Percentiles rank a stretch among this genome's conserved stretches.
Evolutionary conservation across 2,797 vertebrate genomes (phyloP).

Genomic region (Phylloscopus collybita): DNA sequence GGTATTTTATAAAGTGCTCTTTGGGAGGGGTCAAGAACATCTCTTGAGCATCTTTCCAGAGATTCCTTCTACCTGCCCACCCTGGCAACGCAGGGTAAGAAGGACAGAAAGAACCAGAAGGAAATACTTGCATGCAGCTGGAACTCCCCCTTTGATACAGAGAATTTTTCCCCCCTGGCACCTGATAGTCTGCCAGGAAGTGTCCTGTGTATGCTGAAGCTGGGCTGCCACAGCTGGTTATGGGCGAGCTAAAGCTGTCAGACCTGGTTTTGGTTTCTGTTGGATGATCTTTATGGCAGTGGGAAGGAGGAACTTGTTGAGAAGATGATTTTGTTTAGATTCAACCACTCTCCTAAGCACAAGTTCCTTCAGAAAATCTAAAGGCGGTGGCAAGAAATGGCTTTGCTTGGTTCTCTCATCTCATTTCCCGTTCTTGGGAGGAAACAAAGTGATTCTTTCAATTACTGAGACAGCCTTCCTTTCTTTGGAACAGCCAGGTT

Average conservation of each 20-base stretch:
- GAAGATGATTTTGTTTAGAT: slow-evolving; percentile 13
- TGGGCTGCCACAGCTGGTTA: neutral
- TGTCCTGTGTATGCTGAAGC: neutral
- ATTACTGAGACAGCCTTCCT: neutral
- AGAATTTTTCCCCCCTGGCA: neutral
- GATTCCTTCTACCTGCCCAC: neutral
- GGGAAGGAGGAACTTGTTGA: neutral
- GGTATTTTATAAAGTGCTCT: neutral
- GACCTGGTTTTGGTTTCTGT: neutral
- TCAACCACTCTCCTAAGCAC: neutral
- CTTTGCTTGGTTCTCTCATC: neutral
- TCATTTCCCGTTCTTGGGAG: neutral
- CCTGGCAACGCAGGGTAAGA: rapidly evolving
- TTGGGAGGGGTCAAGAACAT: neutral
- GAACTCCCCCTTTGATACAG: neutral
- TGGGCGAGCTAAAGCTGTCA: neutral
- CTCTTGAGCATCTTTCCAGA: neutral
- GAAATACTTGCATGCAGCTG: neutral
- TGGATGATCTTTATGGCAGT: neutral
- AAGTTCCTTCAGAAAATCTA: slow-evolving; percentile 23
- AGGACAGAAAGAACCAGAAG: neutral
- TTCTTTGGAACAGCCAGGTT: neutral
- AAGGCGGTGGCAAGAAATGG: neutral
- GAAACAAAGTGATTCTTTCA: neutral
- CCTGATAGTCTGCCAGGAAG: neutral